A percentile compares a stretch with the other conserved stretches of the same genome.
These are phyloP conservation scores for Lasioglossum calceatum DNA, from an alignment of 2,888 invertebrate genomes.

Conservation along the genomic window DNA sequence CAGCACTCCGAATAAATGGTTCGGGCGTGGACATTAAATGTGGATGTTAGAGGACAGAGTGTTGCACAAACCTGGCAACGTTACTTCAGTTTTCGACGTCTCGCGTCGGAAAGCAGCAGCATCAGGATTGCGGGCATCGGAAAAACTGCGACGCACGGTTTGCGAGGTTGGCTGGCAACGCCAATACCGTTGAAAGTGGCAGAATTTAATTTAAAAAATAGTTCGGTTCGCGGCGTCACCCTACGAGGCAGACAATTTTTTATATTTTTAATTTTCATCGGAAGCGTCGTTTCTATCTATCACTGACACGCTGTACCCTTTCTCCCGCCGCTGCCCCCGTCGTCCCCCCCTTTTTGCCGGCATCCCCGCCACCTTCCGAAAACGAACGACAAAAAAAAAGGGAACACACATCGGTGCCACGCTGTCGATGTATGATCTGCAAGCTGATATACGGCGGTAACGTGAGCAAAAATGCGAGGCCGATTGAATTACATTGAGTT, in stretches of 20 bases:
- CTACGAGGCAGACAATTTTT: constrained; percentile 63
- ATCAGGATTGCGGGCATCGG: constrained; percentile 7
- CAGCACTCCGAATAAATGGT: not conserved
- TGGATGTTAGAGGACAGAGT: not conserved
- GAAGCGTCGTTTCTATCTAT: constrained; percentile 67
- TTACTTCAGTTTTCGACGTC: not conserved
- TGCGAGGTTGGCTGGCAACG: constrained; percentile 36
- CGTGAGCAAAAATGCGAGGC: constrained; percentile 73
- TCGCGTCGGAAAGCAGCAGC: not conserved
- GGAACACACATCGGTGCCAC: constrained; percentile 48
- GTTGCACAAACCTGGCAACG: not conserved
- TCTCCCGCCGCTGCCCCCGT: not conserved
- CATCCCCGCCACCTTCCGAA: not conserved
- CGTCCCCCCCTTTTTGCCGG: not conserved
- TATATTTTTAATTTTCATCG: constrained; percentile 72
- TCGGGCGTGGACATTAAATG: not conserved
- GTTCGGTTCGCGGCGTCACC: constrained; percentile 59
- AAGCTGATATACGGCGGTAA: constrained; percentile 69
- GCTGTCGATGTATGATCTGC: constrained; percentile 71
- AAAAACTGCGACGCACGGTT: constrained; percentile 18
- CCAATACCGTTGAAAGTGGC: constrained; percentile 49
- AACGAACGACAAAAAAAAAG: constrained; percentile 26
- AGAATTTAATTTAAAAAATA: constrained; percentile 72
- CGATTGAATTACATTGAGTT: constrained; percentile 81
- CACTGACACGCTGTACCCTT: constrained; percentile 52